Conservation (phyloP, 2,888 invertebrate genomes). For the Lasioglossum figueresi region DNA sequence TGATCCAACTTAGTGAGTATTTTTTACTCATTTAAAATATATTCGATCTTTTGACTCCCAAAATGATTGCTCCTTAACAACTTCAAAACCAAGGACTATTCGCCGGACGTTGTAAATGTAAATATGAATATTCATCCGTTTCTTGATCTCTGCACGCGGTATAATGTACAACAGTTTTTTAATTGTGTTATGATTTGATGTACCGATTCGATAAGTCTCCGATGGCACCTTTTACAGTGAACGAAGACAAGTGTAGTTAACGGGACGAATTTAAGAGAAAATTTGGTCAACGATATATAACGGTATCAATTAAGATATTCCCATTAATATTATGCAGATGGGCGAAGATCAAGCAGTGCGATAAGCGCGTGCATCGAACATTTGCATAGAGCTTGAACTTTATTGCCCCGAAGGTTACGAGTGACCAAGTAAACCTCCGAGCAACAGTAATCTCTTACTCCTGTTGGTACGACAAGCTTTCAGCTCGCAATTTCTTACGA, state of each 20-base stretch:
- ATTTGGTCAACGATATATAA: conserved; percentile 25
- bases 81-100: not conserved
- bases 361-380: conserved; percentile 17
- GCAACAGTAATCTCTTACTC: conserved; percentile 43
- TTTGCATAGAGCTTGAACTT: conserved; percentile 27
- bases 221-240: not conserved
- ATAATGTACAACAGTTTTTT: not conserved
- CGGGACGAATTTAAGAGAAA: not conserved
- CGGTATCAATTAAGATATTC: conserved; percentile 51
- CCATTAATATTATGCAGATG: conserved; percentile 30
- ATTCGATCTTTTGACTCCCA: too few species aligned
- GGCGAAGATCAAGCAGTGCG: conserved; percentile 6
- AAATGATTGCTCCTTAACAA: not conserved
- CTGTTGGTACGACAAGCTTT: conserved; percentile 12
- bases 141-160: not conserved
- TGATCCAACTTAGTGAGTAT: too few species aligned
- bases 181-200: not conserved
- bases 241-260: not conserved
- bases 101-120: not conserved
- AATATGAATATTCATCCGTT: not conserved
- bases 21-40: too few species aligned
- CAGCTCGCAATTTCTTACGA: not conserved
- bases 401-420: conserved; percentile 9
- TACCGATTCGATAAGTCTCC: not conserved
- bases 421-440: not conserved